These are phyloP conservation scores for Phthorimaea operculella DNA, from an alignment of 1,140 invertebrate species.

Conservation along the genomic window DNA sequence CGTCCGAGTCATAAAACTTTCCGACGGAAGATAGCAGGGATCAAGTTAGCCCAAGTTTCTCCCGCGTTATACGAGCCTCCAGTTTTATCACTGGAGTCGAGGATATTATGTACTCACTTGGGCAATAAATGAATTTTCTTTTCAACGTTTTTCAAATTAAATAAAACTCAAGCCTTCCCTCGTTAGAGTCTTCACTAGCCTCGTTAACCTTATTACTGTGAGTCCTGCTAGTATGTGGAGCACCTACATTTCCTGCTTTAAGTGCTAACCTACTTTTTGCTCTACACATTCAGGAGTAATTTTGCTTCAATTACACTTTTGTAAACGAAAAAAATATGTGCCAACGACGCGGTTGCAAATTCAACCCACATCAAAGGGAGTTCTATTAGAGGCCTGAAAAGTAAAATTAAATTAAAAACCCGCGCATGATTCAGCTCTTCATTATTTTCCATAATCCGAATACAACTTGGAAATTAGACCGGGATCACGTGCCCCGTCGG, in stretches of 20 bases:
- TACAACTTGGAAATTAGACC: background rate
- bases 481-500: background rate
- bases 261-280: slow-evolving; percentile 14
- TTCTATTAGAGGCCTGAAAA: background rate
- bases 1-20: slow-evolving; percentile 54
- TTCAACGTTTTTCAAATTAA: slow-evolving; percentile 21
- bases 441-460: background rate
- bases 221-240: slow-evolving; percentile 18
- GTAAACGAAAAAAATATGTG: background rate
- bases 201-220: slow-evolving; percentile 48
- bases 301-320: background rate
- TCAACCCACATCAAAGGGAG: background rate
- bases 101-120: too few relatives aligned
- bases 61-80: slow-evolving; percentile 11
- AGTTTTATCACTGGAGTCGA: slow-evolving; percentile 20
- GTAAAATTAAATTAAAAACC: background rate
- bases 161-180: slow-evolving; percentile 27
- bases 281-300: background rate
- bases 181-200: slow-evolving; percentile 30
- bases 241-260: slow-evolving; percentile 15
- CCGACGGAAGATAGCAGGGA: slow-evolving; percentile 36
- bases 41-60: slow-evolving; percentile 41
- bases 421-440: background rate
- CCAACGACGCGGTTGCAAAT: background rate
- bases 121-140: too few relatives aligned